Conservation (phyloP, 2,113 vertebrate species). For the Gulo gulo region DNA sequence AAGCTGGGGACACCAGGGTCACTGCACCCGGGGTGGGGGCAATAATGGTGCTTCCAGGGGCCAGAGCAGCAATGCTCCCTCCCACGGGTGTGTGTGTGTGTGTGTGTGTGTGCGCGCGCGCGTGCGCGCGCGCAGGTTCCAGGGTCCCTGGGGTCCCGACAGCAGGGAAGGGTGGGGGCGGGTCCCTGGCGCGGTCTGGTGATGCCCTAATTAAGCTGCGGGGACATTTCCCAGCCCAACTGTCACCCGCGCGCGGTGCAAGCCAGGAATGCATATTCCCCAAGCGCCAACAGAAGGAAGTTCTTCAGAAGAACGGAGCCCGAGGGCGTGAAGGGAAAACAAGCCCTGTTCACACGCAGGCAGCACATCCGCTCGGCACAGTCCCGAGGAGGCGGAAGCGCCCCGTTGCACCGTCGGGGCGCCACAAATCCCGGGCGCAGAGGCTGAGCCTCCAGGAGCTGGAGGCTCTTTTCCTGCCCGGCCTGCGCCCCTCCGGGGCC, state of each 20-base stretch:
- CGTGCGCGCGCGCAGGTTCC: rapidly evolving
- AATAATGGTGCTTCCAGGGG: too few species aligned
- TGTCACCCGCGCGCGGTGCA: conserved; percentile 60
- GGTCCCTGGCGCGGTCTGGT: conserved; percentile 23
- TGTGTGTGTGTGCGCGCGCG: neutral
- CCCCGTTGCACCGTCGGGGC: neutral
- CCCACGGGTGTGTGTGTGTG: neutral
- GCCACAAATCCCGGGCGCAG: neutral
- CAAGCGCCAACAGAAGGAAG: conserved; percentile 76
- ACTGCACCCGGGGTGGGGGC: too few species aligned
- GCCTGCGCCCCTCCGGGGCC: neutral
- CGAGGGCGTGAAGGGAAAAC: conserved; percentile 77
- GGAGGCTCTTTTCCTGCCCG: conserved; percentile 37
- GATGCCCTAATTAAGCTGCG: conserved; percentile 67
- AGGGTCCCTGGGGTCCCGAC: neutral
- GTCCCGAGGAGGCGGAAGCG: conserved; percentile 50
- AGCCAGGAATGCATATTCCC: conserved; percentile 77
- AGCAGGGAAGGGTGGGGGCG: neutral
- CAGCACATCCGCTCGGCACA: conserved; percentile 63
- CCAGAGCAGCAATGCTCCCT: too few species aligned
- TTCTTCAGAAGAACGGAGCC: conserved; percentile 76
- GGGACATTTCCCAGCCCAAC: conserved; percentile 69
- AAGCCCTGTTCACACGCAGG: conserved; percentile 77
- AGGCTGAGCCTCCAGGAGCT: neutral
- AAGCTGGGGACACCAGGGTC: neutral